A percentile compares a stretch with the other conserved stretches of the same genome.
Conservation (phyloP, 2,113 vertebrate species). For the Genyomyrus donnyi region DNA sequence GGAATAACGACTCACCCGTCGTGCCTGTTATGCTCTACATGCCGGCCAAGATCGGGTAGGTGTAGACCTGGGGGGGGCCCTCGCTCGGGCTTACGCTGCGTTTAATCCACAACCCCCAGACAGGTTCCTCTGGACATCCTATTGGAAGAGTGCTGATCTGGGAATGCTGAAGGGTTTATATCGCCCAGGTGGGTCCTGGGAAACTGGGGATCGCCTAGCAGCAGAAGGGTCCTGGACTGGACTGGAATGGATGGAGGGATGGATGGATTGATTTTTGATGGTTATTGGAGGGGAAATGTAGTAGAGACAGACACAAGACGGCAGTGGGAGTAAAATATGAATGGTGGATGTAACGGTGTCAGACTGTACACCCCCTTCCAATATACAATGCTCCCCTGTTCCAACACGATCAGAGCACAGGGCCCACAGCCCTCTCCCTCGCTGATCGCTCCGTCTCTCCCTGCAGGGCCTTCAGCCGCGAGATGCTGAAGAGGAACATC, state of each 20-base stretch:
- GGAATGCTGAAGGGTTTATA: background rate
- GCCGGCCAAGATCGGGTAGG: conserved; percentile 92
- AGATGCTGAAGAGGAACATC: conserved; percentile 91
- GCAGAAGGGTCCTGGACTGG: background rate
- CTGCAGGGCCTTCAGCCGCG: conserved; percentile 83
- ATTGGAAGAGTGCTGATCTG: background rate
- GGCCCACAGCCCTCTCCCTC: background rate
- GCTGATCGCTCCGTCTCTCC: background rate
- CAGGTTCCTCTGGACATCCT: background rate
- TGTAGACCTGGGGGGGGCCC: background rate
- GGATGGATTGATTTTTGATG: background rate
- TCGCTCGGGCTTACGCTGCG: background rate
- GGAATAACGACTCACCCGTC: conserved; percentile 88
- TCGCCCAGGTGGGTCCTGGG: background rate
- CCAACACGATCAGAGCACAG: background rate
- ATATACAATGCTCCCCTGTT: background rate
- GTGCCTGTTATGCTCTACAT: conserved; percentile 96
- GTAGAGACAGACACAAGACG: background rate
- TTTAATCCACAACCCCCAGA: background rate
- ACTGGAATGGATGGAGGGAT: background rate
- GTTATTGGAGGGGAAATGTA: background rate
- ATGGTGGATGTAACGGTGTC: background rate
- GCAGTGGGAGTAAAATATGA: background rate
- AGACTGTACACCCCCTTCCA: background rate
- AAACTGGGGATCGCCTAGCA: background rate